These are phyloP conservation scores for Rhyacophila evoluta DNA, from an alignment of 2,888 invertebrate genomes.

Conservation along the genomic window DNA sequence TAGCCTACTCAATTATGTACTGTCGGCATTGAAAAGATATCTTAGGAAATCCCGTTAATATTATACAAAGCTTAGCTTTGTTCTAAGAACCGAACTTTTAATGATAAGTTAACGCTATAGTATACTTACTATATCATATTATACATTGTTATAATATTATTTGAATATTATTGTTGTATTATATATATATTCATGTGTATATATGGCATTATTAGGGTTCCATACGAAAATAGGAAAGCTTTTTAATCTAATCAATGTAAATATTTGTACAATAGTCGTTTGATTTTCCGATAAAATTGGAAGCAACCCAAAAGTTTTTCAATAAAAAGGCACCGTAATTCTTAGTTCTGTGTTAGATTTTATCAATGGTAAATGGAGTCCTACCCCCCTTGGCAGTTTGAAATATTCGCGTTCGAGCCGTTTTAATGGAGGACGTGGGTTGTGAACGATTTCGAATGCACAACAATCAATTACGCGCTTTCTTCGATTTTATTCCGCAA, in stretches of 20 bases:
- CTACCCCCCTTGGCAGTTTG: conserved; percentile 23
- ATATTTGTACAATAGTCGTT: conserved; percentile 15
- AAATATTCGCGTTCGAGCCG: conserved; percentile 25
- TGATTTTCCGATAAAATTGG: background rate
- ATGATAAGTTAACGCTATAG: too few relatives aligned
- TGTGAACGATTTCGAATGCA: conserved; percentile 10
- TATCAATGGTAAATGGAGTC: conserved; percentile 39
- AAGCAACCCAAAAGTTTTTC: conserved; percentile 15
- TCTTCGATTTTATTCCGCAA: background rate
- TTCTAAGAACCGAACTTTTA: too few relatives aligned
- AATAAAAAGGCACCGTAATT: conserved; percentile 14
- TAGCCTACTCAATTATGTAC: too few relatives aligned
- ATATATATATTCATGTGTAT: too few relatives aligned
- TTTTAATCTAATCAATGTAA: conserved; percentile 15
- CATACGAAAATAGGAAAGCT: background rate
- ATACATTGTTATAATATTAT: too few relatives aligned
- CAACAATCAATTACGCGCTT: conserved; percentile 11
- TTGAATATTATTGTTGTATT: too few relatives aligned
- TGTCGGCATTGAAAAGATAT: too few relatives aligned
- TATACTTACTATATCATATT: too few relatives aligned
- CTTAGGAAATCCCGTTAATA: too few relatives aligned
- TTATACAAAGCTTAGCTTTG: too few relatives aligned
- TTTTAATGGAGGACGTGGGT: conserved; percentile 19
- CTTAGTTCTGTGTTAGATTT: conserved; percentile 29
- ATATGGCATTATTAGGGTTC: too few relatives aligned